Percentiles rank a stretch among this genome's conserved stretches.
Conservation (phyloP, 2,113 vertebrate species). For the Clarias magur region DNA sequence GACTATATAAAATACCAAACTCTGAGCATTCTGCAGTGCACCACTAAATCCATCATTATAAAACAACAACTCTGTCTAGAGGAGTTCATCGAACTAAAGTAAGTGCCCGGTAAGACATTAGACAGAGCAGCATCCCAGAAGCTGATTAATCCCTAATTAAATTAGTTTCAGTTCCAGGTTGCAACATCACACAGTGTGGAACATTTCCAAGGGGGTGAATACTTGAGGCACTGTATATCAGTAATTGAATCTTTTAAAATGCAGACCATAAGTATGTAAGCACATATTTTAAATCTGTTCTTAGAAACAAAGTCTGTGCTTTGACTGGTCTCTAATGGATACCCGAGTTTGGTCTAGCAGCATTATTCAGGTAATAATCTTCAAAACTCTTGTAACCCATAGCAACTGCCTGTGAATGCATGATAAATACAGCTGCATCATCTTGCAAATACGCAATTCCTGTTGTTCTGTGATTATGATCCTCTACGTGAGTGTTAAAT, state of each 20-base stretch:
- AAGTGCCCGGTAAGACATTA: background rate
- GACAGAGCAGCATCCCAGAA: background rate
- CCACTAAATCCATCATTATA: background rate
- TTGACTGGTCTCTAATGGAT: conserved; percentile 2
- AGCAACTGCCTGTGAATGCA: conserved; percentile 18
- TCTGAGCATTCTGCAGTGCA: background rate
- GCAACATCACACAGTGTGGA: background rate
- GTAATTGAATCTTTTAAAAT: background rate
- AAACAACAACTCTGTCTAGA: background rate
- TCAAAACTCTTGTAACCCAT: conserved; percentile 29
- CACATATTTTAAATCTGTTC: background rate
- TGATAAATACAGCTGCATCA: background rate
- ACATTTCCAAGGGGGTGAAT: background rate
- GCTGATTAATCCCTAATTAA: background rate
- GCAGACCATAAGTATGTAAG: background rate
- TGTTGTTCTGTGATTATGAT: background rate
- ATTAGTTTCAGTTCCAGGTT: background rate
- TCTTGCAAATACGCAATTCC: conserved; percentile 5
- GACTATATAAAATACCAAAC: background rate
- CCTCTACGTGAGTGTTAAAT: background rate
- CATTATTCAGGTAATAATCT: conserved; percentile 25
- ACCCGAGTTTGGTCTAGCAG: background rate
- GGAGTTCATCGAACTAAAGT: background rate
- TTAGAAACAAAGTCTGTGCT: background rate
- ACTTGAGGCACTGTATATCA: background rate